phyloP scores from a whole-genome alignment of 2,113 vertebrate genomes.

The Tor tambroides region DNA sequence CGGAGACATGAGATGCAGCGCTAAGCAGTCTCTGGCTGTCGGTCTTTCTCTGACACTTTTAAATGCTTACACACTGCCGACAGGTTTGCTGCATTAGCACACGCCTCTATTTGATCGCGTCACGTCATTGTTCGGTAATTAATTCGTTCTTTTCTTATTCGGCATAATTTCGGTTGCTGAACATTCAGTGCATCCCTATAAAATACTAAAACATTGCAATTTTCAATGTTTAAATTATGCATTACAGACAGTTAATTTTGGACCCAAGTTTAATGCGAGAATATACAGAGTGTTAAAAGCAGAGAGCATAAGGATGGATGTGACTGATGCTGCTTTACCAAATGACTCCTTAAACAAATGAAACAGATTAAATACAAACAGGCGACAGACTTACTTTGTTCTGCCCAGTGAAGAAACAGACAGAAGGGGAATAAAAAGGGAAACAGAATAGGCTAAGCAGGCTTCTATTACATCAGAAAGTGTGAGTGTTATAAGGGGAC shows the following conservation, averaged over 20 bases:
- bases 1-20: too few relatives aligned
- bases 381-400: constrained; percentile 74
- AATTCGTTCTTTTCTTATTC: too few relatives aligned
- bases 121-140: too few relatives aligned
- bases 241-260: constrained; percentile 17
- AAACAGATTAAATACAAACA: constrained; percentile 9
- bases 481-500: background rate
- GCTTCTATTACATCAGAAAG: constrained; percentile 14
- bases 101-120: too few relatives aligned
- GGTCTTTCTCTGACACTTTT: too few relatives aligned
- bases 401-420: constrained; percentile 68
- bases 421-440: constrained; percentile 21
- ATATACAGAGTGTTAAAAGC: background rate
- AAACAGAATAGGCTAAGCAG: constrained; percentile 47
- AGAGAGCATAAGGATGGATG: background rate
- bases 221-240: background rate
- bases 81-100: too few relatives aligned
- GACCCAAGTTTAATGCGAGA: background rate
- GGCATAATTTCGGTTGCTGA: too few relatives aligned
- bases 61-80: too few relatives aligned
- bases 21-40: too few relatives aligned
- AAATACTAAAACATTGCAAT: background rate
- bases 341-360: background rate
- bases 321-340: background rate
- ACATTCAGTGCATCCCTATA: too few relatives aligned